Percentiles rank a stretch among this genome's conserved stretches.
Evolutionary conservation across 2,888 invertebrate genomes (phyloP).

Genomic region (Zygothrica quintamaculata): DNA sequence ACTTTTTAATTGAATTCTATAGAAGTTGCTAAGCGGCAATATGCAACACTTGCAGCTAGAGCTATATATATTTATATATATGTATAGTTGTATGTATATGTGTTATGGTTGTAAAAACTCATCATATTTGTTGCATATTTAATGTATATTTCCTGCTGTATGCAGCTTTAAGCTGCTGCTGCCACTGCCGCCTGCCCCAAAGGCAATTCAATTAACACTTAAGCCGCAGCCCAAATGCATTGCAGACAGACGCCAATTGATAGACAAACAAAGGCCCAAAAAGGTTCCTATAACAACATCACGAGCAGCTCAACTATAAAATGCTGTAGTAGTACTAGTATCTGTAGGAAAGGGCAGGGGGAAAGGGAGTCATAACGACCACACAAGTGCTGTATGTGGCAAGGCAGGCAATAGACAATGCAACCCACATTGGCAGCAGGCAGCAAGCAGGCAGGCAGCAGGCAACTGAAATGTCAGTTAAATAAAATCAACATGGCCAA

Average conservation of each 20-base stretch:
- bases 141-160: slow-evolving; percentile 7
- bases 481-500: slow-evolving; percentile 70
- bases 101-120: slow-evolving; percentile 6
- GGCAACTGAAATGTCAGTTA: slow-evolving; percentile 70
- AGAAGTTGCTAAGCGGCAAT: too few relatives aligned
- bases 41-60: too few relatives aligned
- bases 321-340: slow-evolving; percentile 6
- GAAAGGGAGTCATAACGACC: slow-evolving; percentile 16
- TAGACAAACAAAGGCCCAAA: slow-evolving; percentile 62
- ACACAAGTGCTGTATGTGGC: slow-evolving; percentile 5
- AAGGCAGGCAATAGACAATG: slow-evolving; percentile 30
- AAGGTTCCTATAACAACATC: slow-evolving; percentile 13
- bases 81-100: too few relatives aligned
- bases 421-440: slow-evolving; percentile 45
- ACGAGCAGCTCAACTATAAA: background rate
- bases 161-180: slow-evolving; percentile 22
- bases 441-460: slow-evolving; percentile 40
- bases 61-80: too few relatives aligned
- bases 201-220: slow-evolving; percentile 71
- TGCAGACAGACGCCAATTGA: slow-evolving; percentile 66
- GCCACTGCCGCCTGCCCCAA: background rate
- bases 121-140: slow-evolving; percentile 2
- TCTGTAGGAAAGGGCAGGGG: background rate
- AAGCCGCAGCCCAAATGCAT: slow-evolving; percentile 64
- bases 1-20: slow-evolving; percentile 23